phyloP scores from a whole-genome alignment of 2,113 vertebrate genomes.

The Lepus europaeus region DNA sequence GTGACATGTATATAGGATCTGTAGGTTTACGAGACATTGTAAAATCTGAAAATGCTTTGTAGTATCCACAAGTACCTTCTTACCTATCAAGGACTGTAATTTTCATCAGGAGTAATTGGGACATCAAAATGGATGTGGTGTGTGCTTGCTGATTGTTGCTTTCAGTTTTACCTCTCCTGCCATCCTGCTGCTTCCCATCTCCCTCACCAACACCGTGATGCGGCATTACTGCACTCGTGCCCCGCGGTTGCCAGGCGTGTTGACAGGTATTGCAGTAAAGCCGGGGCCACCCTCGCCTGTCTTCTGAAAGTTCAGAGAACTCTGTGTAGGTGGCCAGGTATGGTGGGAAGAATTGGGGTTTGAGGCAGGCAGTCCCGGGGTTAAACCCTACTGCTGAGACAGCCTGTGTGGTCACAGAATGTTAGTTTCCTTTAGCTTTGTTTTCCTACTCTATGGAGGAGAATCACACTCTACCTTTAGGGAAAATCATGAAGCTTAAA shows the following conservation, averaged over 20 bases:
- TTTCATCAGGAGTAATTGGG: background rate
- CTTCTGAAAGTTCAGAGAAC: background rate
- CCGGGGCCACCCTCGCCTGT: background rate
- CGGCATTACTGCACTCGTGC: background rate
- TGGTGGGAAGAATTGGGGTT: background rate
- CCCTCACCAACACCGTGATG: background rate
- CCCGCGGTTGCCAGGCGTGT: background rate
- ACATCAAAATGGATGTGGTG: background rate
- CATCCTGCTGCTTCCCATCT: background rate
- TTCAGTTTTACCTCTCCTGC: background rate
- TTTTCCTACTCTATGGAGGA: background rate
- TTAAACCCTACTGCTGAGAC: background rate
- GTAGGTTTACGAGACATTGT: background rate
- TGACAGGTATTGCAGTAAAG: background rate
- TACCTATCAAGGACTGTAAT: background rate
- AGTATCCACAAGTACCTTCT: background rate
- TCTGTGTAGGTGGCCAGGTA: background rate
- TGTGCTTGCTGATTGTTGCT: background rate
- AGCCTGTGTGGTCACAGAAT: background rate
- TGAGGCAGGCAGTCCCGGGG: background rate
- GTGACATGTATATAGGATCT: background rate
- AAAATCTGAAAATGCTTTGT: constrained; percentile 22
- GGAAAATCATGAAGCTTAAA: background rate
- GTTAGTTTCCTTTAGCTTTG: background rate
- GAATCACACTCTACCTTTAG: background rate